phyloP scores from a whole-genome alignment of 2,113 vertebrate species.

The Lanius collurio region DNA sequence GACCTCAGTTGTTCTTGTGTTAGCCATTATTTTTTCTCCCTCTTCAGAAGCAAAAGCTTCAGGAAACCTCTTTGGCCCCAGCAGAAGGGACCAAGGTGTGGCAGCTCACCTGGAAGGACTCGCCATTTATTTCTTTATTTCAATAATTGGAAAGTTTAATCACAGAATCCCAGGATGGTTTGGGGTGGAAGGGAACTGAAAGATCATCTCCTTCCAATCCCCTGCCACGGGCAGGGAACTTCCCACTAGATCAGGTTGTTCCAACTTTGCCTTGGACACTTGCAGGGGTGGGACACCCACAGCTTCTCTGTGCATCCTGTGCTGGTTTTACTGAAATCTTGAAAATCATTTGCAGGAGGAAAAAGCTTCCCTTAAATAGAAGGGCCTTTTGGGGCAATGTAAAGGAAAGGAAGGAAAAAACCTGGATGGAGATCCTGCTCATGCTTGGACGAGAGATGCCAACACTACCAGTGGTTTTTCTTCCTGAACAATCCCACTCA shows the following conservation, averaged over 20 bases:
- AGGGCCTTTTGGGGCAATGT: accelerated
- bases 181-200: background rate
- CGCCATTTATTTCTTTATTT: accelerated
- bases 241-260: background rate
- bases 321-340: background rate
- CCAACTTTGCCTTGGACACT: background rate
- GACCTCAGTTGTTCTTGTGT: background rate
- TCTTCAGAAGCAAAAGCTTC: background rate
- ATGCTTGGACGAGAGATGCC: background rate
- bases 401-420: no score
- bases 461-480: background rate
- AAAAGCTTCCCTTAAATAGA: background rate
- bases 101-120: background rate
- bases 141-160: background rate
- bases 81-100: background rate
- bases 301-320: background rate
- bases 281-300: background rate
- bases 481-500: background rate
- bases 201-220: background rate
- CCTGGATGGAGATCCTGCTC: background rate
- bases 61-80: background rate
- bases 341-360: background rate
- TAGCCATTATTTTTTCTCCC: background rate
- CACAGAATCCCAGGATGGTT: background rate
- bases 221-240: background rate